phyloP scores from a whole-genome alignment of 1,140 invertebrate species.

The Zeugodacus cucurbitae region DNA sequence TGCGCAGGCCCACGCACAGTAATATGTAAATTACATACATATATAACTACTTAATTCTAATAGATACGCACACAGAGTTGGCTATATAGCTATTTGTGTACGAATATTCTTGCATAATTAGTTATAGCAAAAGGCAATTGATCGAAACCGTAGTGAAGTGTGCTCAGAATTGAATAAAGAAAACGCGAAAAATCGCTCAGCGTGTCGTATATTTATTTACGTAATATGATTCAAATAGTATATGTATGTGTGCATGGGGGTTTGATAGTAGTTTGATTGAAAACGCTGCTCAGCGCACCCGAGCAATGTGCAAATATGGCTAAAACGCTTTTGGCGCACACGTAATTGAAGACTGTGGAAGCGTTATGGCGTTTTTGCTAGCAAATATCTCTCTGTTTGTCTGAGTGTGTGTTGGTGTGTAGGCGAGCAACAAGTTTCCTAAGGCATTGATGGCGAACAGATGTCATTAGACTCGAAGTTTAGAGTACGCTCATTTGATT shows the following conservation, averaged over 20 bases:
- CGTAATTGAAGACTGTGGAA: not conserved
- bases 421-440: constrained; percentile 1
- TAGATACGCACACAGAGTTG: not conserved
- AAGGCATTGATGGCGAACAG: not conserved
- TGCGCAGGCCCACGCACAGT: not conserved
- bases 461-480: not conserved
- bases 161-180: not conserved
- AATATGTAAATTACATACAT: not conserved
- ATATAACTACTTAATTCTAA: not conserved
- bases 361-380: not conserved
- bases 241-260: not conserved
- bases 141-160: constrained; percentile 5
- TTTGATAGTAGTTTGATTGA: not conserved
- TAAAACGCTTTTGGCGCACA: not conserved
- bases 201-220: not conserved
- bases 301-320: constrained; percentile 34
- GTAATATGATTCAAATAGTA: not conserved
- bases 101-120: constrained; percentile 10
- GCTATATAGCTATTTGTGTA: not conserved
- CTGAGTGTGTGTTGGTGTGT: not conserved
- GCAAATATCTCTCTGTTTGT: not conserved
- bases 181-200: not conserved
- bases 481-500: not conserved
- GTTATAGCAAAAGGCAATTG: not conserved
- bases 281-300: not conserved